Base-by-base conservation (phyloP, 37 sponge, comb jelly and placozoan species). In the Mnemiopsis leidyi region DNA sequence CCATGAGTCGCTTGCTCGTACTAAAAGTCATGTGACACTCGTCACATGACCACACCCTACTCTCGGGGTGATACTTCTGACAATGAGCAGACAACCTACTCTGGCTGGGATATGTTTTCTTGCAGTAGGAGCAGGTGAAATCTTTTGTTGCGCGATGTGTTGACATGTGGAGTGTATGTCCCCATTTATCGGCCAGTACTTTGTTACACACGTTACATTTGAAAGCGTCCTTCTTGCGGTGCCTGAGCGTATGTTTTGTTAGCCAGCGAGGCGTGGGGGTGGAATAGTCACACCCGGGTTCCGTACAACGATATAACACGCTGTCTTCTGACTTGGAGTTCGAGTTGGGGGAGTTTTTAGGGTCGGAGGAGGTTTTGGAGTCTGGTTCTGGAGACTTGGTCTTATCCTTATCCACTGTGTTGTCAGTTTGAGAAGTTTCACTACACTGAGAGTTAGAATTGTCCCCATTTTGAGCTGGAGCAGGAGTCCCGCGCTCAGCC, bases 231-330 rank as follows among this genome's bases (percentile, higher is more conserved):
- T 31, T 69, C 73, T 69, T 69, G 28, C 73, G 35, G 82, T 28
- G 33, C 1, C 37, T 79, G 35, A 79, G 82, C 3, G 35, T 79
- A 29, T 79, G 82, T 79, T 79, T 79, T 34, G 82, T 79, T 32
- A 79, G 82, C 82, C 82, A 79, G 37, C 82, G 82, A 23, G 82
- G 82, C 36, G 82, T 79, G 28, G 82, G 38, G 3, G 82, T 79
- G 5, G 82, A 28, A 29, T 79, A 79, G 21, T 1, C 21, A 29
- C 82, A 79, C 21, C 82, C 82, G 2, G 35, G 36, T 79, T 79
- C 82, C 23, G 32, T 2, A 33, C 82, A 79, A 33, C 36, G 23
- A 36, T 79, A 79, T 1, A 79, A 13, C 3, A 79, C 37, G 75
- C 61, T 48, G 9, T 48, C 61, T 48, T 48, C 61, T 48, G 61